Base-by-base conservation (phyloP, 1,140 invertebrate species). In the Aphelinus atriplicis region DNA sequence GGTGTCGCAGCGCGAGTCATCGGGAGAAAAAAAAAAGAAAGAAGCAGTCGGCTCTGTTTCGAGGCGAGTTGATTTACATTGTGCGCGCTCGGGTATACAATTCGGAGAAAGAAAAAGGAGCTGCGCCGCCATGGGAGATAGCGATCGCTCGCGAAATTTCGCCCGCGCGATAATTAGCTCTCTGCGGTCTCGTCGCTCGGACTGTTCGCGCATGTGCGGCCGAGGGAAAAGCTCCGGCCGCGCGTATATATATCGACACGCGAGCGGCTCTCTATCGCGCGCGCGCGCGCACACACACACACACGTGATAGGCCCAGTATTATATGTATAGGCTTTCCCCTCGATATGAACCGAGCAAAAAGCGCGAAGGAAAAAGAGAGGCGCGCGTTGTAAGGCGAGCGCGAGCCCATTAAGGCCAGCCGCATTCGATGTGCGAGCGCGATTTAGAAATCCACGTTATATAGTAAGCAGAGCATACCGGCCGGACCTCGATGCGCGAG, bases 391-490 rank as follows among this genome's bases (percentile, higher is more conserved):
- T 68, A 77, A 71, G 53, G 67, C 53, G 46, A 64, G 50, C 9
- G 7, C 65, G 55, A 69, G 62, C 64, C 74, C 78, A 81, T 84
- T 82, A 81, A 80, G 76, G 74, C 78, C 76, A 71, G 69, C 63
- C 73, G 26, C 26, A 26, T 26, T 26, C 26, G 26, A 26, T 61
- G 69, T 67, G 71, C 80, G 63, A 75, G 64, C 80, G 78, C 81
- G 80, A 84, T 79, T 77, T 84, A 84, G 82, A 85, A 84, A 85
- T 80, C 78, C 61, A 50, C 53, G 7, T 26, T 26, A 26, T 26
- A 26, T 26, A 56, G 76, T 79, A 84, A 83, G 81, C 82, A 84
- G 82, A 83, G 77, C 81, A 80, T 84, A 80, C 75, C 75, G 62
- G 72, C 67, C 79, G 80, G 26, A 26, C 26, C 26, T 78, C 80